Evolutionary conservation across 2,113 vertebrate species (phyloP).

Genomic region (Gila orcuttii): DNA sequence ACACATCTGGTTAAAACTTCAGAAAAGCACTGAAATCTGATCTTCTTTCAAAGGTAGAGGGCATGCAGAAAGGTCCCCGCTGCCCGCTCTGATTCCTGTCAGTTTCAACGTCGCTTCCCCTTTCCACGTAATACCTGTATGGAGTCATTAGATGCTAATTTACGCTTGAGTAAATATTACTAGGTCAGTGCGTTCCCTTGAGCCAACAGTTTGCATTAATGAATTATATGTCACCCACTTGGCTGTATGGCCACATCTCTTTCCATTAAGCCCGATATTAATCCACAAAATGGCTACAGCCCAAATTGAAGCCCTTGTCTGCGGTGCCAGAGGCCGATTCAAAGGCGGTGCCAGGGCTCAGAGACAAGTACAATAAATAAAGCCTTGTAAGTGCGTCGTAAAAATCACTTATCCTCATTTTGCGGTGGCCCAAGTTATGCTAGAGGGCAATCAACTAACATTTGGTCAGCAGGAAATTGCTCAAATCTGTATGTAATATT

Average conservation of each 20-base stretch:
- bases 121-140: slow-evolving; percentile 50
- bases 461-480: slow-evolving; percentile 50
- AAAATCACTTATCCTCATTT: slow-evolving; percentile 51
- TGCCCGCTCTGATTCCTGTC: neutral
- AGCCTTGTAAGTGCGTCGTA: slow-evolving; percentile 44
- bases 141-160: slow-evolving; percentile 56
- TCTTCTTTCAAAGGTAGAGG: neutral
- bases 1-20: slow-evolving; percentile 22
- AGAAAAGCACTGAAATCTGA: slow-evolving; percentile 34
- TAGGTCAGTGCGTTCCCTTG: slow-evolving; percentile 17
- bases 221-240: slow-evolving; percentile 50
- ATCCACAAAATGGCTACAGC: slow-evolving; percentile 38
- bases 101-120: neutral
- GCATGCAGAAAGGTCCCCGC: neutral
- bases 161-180: slow-evolving; percentile 52
- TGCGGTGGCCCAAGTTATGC: slow-evolving; percentile 35
- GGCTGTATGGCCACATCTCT: slow-evolving; percentile 42
- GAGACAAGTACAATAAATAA: slow-evolving; percentile 42
- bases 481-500: slow-evolving; percentile 53
- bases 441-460: slow-evolving; percentile 39
- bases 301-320: slow-evolving; percentile 47
- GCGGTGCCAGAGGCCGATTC: slow-evolving; percentile 27
- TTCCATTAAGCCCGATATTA: slow-evolving; percentile 53
- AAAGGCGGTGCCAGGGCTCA: slow-evolving; percentile 13
- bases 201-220: slow-evolving; percentile 48